A percentile compares a stretch with the other conserved stretches of the same genome.
Evolutionary conservation across 2,797 vertebrate genomes (phyloP).

Genomic region (Eleutherodactylus coqui): DNA sequence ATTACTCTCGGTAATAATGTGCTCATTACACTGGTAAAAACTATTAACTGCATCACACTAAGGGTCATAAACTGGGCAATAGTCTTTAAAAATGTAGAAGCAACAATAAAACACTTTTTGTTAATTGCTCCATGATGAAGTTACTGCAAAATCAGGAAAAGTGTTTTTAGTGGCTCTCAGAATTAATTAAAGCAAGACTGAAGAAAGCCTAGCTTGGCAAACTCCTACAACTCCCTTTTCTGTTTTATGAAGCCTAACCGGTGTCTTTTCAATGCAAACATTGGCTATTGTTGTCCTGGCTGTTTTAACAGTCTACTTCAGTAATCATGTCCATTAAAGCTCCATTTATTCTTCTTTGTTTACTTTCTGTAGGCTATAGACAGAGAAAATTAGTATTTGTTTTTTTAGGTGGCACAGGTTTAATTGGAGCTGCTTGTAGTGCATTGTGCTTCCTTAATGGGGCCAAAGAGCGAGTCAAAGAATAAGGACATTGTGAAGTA

Average conservation of each 20-base stretch:
- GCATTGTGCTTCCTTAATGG: neutral
- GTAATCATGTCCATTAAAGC: conserved; percentile 10
- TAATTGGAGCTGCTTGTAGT: neutral
- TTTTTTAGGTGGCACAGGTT: neutral
- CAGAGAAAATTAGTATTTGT: neutral
- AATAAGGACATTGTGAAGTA: neutral
- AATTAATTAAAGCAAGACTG: neutral
- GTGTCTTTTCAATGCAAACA: conserved; percentile 25
- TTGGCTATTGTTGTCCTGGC: conserved; percentile 8
- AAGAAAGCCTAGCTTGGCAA: neutral
- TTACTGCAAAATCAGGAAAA: conserved; percentile 22
- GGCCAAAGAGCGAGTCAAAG: neutral
- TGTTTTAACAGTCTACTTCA: neutral
- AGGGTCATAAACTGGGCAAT: neutral
- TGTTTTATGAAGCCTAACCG: conserved; percentile 8
- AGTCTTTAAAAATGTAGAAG: conserved; percentile 1
- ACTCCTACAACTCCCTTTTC: neutral
- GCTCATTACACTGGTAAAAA: neutral
- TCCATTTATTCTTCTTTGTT: neutral
- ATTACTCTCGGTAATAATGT: conserved; percentile 13
- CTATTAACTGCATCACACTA: neutral
- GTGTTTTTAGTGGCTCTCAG: neutral
- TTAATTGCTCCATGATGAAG: neutral
- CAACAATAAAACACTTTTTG: conserved; percentile 26
- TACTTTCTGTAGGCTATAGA: neutral